These are phyloP conservation scores for Phasianus colchicus DNA, from an alignment of 2,113 vertebrate species.

Conservation along the genomic window DNA sequence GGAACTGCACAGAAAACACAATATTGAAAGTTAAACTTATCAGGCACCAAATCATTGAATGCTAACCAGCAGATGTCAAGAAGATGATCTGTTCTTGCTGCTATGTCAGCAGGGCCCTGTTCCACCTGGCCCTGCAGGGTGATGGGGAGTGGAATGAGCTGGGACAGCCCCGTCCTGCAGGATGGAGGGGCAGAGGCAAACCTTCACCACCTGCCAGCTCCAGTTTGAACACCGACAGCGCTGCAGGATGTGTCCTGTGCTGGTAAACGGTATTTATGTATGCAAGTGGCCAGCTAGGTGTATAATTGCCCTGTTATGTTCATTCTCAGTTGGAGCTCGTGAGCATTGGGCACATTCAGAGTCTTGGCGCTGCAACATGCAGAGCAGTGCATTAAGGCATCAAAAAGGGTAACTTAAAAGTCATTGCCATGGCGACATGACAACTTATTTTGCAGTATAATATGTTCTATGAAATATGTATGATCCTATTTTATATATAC, in stretches of 20 bases:
- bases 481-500: constrained; percentile 48
- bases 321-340: background rate
- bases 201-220: background rate
- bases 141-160: fast-evolving
- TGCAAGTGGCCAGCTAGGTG: background rate
- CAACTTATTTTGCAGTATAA: constrained; percentile 58
- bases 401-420: constrained; percentile 56
- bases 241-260: fast-evolving
- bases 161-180: background rate
- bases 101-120: constrained; percentile 7
- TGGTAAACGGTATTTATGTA: fast-evolving
- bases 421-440: constrained; percentile 65
- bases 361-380: background rate
- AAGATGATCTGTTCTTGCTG: constrained; percentile 42
- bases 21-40: constrained; percentile 52
- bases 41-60: constrained; percentile 68
- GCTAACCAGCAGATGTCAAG: constrained; percentile 66
- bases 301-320: fast-evolving
- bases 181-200: no score
- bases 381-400: constrained; percentile 37
- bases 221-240: fast-evolving
- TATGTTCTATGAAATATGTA: constrained; percentile 53
- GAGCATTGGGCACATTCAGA: background rate
- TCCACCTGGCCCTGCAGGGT: no score
- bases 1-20: constrained; percentile 47